phyloP scores from a whole-genome alignment of 2,797 vertebrate genomes.

The Microctenopoma steveboyesi region DNA sequence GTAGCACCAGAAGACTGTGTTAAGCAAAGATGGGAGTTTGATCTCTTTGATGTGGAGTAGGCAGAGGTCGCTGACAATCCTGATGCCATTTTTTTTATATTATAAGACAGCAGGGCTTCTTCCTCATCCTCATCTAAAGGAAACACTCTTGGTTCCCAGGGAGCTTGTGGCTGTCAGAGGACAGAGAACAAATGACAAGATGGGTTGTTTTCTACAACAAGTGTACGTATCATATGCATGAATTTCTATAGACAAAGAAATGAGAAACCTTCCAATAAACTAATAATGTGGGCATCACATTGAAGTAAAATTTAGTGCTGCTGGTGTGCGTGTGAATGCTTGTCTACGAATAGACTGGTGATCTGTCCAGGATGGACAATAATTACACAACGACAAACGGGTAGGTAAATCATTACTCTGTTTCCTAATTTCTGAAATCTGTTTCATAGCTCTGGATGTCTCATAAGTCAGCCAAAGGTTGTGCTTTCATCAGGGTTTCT shows the following conservation, averaged over 20 bases:
- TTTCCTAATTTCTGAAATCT: background rate
- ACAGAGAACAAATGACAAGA: slow-evolving; percentile 10
- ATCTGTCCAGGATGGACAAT: too few relatives aligned
- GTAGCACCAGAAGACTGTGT: slow-evolving; percentile 29
- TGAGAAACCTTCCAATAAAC: background rate
- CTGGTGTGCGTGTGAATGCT: too few relatives aligned
- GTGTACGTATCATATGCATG: background rate
- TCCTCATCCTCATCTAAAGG: slow-evolving; percentile 56
- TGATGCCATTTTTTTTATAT: slow-evolving; percentile 6
- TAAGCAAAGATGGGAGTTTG: slow-evolving; percentile 23
- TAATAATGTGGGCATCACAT: background rate
- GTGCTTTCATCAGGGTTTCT: slow-evolving; percentile 41
- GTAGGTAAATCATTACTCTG: background rate
- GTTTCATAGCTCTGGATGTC: background rate
- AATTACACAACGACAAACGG: too few relatives aligned
- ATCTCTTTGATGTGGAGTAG: slow-evolving; percentile 33
- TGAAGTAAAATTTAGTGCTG: too few relatives aligned
- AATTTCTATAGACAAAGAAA: background rate
- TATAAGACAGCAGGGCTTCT: slow-evolving; percentile 33
- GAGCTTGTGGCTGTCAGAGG: slow-evolving; percentile 44
- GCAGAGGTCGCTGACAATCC: slow-evolving; percentile 5
- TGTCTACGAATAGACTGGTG: too few relatives aligned
- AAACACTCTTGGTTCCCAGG: slow-evolving; percentile 67
- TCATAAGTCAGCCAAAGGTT: slow-evolving; percentile 14
- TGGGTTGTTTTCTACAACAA: background rate